These are phyloP conservation scores for Cisticola juncidis DNA, from an alignment of 2,113 vertebrate genomes.

Conservation along the genomic window DNA sequence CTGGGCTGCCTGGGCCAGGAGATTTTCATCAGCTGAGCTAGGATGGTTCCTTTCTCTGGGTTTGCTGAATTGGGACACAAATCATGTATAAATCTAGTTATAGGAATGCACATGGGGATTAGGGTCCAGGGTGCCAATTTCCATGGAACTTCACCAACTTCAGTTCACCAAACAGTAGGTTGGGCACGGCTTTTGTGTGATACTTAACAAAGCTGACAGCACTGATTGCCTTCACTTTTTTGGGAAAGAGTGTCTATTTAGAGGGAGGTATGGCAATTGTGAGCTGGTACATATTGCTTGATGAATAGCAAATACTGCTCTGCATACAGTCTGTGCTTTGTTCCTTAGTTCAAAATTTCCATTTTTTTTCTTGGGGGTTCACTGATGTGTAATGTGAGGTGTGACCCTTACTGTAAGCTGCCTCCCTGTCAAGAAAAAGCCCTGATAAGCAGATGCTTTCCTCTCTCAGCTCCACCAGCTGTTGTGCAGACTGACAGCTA, in stretches of 20 bases:
- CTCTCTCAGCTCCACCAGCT: neutral
- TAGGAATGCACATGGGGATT: neutral
- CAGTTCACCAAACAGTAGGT: neutral
- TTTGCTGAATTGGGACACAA: neutral
- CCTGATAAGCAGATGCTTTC: neutral
- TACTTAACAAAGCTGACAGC: neutral
- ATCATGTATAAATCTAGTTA: neutral
- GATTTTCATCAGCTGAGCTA: neutral
- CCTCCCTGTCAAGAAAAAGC: neutral
- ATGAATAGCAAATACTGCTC: neutral
- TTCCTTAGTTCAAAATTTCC: neutral
- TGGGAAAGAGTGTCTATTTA: neutral
- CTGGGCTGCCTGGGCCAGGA: neutral
- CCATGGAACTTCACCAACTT: rapidly evolving
- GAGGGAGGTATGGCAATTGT: neutral
- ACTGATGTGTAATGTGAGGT: neutral
- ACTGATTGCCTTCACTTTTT: neutral
- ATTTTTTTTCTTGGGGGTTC: neutral
- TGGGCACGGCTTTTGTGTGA: neutral
- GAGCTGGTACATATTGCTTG: neutral
- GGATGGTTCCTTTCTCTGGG: neutral
- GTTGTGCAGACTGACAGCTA: neutral
- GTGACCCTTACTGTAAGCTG: neutral
- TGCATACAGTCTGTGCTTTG: neutral
- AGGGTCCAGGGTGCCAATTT: rapidly evolving